These are phyloP conservation scores for Dione juno DNA, from an alignment of 2,888 invertebrate genomes.

Conservation along the genomic window DNA sequence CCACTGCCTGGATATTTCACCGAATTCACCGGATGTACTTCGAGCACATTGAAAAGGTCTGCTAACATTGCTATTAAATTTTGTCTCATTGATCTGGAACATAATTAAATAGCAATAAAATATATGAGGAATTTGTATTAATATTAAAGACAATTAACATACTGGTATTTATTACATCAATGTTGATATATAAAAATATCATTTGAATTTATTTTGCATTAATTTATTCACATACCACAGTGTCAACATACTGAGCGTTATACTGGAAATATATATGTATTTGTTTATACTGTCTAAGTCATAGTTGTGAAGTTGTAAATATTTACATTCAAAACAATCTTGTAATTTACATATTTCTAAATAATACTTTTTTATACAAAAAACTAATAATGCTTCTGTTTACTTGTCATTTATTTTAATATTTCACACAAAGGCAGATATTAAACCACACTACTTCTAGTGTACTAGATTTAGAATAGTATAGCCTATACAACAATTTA, in stretches of 20 bases:
- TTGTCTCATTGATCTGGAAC: slow-evolving; percentile 92
- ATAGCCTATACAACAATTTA: too few relatives aligned
- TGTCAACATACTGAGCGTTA: neutral
- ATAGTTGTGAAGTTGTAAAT: neutral
- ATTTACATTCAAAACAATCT: neutral
- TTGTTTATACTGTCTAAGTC: neutral
- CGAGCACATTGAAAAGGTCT: slow-evolving; percentile 96
- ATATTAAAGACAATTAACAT: neutral
- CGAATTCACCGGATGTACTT: slow-evolving; percentile 95
- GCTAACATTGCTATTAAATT: slow-evolving; percentile 96
- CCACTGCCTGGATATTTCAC: slow-evolving; percentile 91
- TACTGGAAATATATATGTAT: neutral
- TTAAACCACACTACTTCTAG: too few relatives aligned
- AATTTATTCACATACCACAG: neutral
- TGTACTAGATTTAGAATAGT: too few relatives aligned
- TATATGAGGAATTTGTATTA: neutral
- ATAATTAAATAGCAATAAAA: neutral
- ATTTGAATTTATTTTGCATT: slow-evolving; percentile 8
- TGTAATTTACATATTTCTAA: neutral
- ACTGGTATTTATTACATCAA: slow-evolving; percentile 6
- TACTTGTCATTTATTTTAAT: neutral
- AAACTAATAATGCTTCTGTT: neutral
- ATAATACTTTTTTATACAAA: neutral
- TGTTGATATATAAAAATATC: neutral
- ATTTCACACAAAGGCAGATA: too few relatives aligned